These are phyloP conservation scores for Allenopithecus nigroviridis DNA, from an alignment of 2,797 vertebrate species.

Conservation along the genomic window DNA sequence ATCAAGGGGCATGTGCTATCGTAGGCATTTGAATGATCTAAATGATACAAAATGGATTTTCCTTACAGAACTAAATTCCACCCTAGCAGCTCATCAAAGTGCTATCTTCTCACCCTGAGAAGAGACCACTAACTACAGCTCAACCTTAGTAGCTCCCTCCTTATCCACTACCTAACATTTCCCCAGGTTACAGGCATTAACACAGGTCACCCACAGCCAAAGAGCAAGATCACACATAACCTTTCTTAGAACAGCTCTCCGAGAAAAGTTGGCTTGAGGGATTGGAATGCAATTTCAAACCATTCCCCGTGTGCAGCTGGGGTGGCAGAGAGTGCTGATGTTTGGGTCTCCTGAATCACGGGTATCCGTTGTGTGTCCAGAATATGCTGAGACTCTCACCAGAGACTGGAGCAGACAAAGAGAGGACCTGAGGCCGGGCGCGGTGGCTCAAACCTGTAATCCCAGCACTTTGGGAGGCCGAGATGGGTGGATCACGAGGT, in stretches of 20 bases:
- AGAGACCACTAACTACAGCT: not conserved
- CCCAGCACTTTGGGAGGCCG: too few relatives aligned
- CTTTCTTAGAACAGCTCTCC: not conserved
- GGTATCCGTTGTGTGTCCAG: not conserved
- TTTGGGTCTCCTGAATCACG: not conserved
- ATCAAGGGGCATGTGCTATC: not conserved
- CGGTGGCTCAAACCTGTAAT: too few relatives aligned
- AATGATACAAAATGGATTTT: not conserved
- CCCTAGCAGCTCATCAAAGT: not conserved
- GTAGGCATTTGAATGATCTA: not conserved
- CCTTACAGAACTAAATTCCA: not conserved
- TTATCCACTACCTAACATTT: not conserved
- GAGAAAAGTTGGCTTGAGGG: not conserved
- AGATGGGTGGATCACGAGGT: too few relatives aligned
- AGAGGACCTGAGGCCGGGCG: too few relatives aligned
- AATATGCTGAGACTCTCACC: not conserved
- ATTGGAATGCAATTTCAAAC: not conserved
- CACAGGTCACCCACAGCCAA: not conserved
- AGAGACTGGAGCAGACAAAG: not conserved
- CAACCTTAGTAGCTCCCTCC: not conserved
- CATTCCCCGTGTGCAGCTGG: not conserved
- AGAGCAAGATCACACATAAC: not conserved
- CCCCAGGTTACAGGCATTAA: not conserved
- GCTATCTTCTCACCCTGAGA: not conserved
- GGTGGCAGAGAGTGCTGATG: not conserved